Evolutionary conservation across 30 jellyfish, hydroid and myxozoan genomes (phyloP).

Genomic region (Aurelia coerulea): DNA sequence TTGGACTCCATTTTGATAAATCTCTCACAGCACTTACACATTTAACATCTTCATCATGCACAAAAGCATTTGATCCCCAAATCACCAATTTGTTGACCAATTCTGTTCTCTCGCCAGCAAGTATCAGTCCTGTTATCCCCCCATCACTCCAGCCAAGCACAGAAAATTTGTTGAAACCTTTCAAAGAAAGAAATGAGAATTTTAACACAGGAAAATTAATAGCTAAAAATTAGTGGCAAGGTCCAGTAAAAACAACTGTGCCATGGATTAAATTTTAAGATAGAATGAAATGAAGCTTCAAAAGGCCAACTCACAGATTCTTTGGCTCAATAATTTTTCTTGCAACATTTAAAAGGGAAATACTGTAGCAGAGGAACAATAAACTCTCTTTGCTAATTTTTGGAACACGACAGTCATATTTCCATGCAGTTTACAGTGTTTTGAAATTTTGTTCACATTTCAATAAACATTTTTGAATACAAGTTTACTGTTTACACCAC

Average conservation of each 20-base stretch:
- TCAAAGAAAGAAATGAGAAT: background rate
- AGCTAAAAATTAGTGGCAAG: background rate
- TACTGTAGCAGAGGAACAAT: no score
- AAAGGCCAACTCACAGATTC: no score
- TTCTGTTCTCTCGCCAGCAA: slow-evolving; percentile 70
- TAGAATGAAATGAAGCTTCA: no score
- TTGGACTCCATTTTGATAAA: slow-evolving; percentile 79
- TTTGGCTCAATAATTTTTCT: no score
- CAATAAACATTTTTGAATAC: no score
- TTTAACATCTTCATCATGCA: slow-evolving; percentile 62
- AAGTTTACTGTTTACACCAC: no score
- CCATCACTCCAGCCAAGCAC: slow-evolving; percentile 96
- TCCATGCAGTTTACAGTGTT: no score
- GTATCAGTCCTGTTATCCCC: slow-evolving; percentile 80
- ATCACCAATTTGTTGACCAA: slow-evolving; percentile 64
- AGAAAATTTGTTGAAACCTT: slow-evolving; percentile 73
- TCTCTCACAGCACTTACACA: slow-evolving; percentile 54
- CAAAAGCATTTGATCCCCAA: slow-evolving; percentile 84
- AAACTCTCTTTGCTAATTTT: no score
- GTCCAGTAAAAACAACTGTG: background rate
- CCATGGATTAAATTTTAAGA: background rate
- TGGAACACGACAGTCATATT: no score
- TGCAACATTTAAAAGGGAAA: no score
- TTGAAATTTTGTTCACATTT: no score
- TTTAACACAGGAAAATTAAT: background rate